Conservation (phyloP, 2,113 vertebrate genomes). For the Oncorhynchus mykiss region DNA sequence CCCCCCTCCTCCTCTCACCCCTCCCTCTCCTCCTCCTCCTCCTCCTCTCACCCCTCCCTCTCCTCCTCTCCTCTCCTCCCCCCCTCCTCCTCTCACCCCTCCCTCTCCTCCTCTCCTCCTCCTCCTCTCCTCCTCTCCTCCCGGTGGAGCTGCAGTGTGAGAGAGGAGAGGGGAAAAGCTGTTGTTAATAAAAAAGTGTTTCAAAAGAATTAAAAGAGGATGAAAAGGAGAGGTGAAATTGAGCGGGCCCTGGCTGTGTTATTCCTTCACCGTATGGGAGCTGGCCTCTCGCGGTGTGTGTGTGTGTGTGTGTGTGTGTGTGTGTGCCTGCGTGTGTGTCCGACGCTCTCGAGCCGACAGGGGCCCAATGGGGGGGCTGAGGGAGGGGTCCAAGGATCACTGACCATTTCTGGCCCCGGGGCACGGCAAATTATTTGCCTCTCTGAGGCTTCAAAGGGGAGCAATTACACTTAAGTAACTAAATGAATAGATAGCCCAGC, state of each 20-base stretch:
- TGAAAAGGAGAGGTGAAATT: slow-evolving; percentile 83
- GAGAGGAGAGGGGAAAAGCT: slow-evolving; percentile 74
- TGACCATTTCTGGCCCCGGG: slow-evolving; percentile 76
- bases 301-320: too few relatives aligned
- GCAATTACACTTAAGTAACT: slow-evolving; percentile 86
- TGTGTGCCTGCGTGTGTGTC: slow-evolving; percentile 18
- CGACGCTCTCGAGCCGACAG: slow-evolving; percentile 68
- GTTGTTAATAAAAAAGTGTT: slow-evolving; percentile 82
- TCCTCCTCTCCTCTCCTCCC: slow-evolving; percentile 2
- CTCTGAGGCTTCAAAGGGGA: slow-evolving; percentile 82
- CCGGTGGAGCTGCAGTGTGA: slow-evolving; percentile 68
- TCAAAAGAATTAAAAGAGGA: slow-evolving; percentile 74
- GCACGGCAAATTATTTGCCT: slow-evolving; percentile 83
- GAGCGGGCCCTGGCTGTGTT: slow-evolving; percentile 77
- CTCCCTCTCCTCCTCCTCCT: background rate
- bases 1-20: slow-evolving; percentile 30
- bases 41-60: too few relatives aligned
- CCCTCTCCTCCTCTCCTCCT: too few relatives aligned
- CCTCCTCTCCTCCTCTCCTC: slow-evolving; percentile 13
- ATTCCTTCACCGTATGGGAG: slow-evolving; percentile 83
- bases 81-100: background rate
- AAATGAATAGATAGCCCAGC: slow-evolving; percentile 83
- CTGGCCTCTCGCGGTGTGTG: slow-evolving; percentile 75
- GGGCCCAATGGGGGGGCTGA: slow-evolving; percentile 47
- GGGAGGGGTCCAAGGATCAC: slow-evolving; percentile 73